Evolutionary conservation across 64 coral and sea anemone genomes (phyloP).

Genomic region (Stichodactyla mertensii): DNA sequence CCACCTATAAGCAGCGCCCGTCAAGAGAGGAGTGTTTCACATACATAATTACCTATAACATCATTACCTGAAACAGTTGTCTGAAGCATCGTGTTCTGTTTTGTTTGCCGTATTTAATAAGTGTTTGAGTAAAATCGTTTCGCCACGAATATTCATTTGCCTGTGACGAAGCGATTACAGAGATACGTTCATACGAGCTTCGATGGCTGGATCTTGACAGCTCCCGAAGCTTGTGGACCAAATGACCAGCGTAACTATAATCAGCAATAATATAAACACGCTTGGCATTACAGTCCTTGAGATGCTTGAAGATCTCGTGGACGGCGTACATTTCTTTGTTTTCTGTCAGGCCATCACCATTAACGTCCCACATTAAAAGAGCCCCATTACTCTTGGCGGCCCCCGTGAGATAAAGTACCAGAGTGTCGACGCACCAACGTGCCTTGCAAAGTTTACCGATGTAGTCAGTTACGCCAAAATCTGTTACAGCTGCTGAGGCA

Average conservation of each 20-base stretch:
- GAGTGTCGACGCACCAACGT: constrained; percentile 55
- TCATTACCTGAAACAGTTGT: constrained; percentile 64
- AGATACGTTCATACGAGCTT: constrained; percentile 21
- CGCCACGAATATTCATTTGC: constrained; percentile 52
- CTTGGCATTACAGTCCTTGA: constrained; percentile 67
- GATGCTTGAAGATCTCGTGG: constrained; percentile 62
- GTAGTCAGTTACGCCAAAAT: constrained; percentile 41
- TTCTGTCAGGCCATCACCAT: constrained; percentile 65
- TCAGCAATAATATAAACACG: constrained; percentile 77
- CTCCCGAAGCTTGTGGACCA: constrained; percentile 51
- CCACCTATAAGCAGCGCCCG: too few relatives aligned
- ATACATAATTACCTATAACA: too few relatives aligned
- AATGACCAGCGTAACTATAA: constrained; percentile 90
- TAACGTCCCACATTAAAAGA: constrained; percentile 82
- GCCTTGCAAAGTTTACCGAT: constrained; percentile 61
- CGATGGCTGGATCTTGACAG: constrained; percentile 3
- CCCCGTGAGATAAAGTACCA: constrained; percentile 79
- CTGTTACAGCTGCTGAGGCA: constrained; percentile 38
- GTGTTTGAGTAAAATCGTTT: constrained; percentile 64
- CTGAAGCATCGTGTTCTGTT: constrained; percentile 33
- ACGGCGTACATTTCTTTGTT: constrained; percentile 66
- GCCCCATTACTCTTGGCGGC: constrained; percentile 80
- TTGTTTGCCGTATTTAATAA: constrained; percentile 48
- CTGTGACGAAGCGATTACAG: constrained; percentile 46
- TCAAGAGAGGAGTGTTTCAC: too few relatives aligned